Conservation (phyloP, 1,140 invertebrate genomes). For the Tetramorium parvispinum region DNA sequence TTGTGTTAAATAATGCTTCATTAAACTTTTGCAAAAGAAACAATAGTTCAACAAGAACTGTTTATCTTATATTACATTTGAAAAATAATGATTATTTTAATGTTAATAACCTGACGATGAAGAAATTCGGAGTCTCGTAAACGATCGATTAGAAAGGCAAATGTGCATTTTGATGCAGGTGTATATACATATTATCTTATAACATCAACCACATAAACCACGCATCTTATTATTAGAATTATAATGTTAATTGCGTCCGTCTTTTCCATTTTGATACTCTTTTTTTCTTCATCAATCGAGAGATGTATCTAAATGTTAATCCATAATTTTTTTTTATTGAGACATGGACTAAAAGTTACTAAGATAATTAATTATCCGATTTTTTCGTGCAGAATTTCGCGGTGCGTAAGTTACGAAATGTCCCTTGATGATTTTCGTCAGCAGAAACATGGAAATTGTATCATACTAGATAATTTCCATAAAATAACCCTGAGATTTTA, state of each 20-base stretch:
- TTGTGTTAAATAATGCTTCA: neutral
- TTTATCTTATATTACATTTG: neutral
- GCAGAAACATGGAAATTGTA: neutral
- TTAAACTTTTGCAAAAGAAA: neutral
- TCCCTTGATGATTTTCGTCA: neutral
- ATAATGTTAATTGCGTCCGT: neutral
- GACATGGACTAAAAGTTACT: neutral
- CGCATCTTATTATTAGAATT: constrained; percentile 8
- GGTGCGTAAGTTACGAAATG: neutral
- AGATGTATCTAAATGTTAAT: neutral
- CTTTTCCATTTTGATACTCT: neutral
- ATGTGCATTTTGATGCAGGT: neutral
- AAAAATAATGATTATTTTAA: neutral
- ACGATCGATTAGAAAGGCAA: constrained; percentile 24
- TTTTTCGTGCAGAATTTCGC: constrained; percentile 4
- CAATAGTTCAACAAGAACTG: neutral
- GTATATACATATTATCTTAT: constrained; percentile 15
- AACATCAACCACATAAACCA: neutral
- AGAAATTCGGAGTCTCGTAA: constrained; percentile 22
- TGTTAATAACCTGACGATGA: neutral
- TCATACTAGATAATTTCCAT: neutral
- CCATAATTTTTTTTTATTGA: neutral
- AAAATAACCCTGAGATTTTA: neutral
- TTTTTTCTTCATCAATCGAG: neutral
- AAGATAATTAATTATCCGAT: neutral